Evolutionary conservation across 2,888 invertebrate species (phyloP).

Genomic region (Netelia inedita): DNA sequence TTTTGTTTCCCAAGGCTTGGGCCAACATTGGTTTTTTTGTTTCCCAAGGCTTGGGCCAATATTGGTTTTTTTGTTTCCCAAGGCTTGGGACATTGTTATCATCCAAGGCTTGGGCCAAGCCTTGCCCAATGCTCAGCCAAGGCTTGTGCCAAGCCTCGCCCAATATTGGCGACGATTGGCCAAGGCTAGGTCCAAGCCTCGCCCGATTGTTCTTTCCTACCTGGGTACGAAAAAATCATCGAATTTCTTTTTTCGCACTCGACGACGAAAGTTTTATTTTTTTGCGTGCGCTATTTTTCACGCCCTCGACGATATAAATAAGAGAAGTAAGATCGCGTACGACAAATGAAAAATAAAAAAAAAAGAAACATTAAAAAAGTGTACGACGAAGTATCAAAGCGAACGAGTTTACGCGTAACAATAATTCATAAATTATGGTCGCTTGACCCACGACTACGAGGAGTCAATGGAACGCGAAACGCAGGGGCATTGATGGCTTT

Average conservation of each 20-base stretch:
- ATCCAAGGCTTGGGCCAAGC: no score
- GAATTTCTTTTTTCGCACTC: conserved; percentile 7
- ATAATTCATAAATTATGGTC: conserved; percentile 69
- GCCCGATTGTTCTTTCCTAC: no score
- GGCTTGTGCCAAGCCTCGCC: no score
- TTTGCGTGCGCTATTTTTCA: conserved; percentile 26
- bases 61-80: no score
- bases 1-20: no score
- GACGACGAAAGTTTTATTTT: background rate
- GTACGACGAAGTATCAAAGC: conserved; percentile 27
- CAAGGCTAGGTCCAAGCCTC: no score
- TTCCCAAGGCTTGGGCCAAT: no score
- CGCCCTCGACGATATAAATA: conserved; percentile 44
- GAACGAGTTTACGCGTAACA: conserved; percentile 45
- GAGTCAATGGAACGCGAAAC: conserved; percentile 63
- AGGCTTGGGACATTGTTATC: no score
- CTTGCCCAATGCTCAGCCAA: no score
- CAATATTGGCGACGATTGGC: no score
- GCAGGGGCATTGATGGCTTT: conserved; percentile 39
- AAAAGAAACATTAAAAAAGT: conserved; percentile 12
- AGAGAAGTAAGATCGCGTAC: conserved; percentile 29
- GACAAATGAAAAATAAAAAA: conserved; percentile 16
- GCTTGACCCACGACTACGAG: conserved; percentile 59
- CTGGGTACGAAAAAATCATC: background rate
- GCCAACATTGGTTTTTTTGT: no score